Evolutionary conservation across 1,140 invertebrate species (phyloP).

Genomic region (Amphibalanus amphitrite): DNA sequence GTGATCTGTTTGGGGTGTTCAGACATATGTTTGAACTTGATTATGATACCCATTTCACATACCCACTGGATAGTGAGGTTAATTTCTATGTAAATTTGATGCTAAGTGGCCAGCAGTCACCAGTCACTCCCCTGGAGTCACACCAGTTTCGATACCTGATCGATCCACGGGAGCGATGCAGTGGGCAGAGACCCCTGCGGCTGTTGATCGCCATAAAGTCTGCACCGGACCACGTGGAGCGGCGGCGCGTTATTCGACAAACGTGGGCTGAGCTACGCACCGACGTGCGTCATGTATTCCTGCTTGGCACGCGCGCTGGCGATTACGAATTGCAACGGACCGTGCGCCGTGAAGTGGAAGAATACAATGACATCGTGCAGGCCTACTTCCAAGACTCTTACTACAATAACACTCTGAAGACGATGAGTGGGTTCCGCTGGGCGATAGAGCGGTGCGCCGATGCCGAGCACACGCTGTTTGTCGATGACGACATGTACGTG

Average conservation of each 20-base stretch:
- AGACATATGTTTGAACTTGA: not conserved
- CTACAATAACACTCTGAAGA: constrained; percentile 27
- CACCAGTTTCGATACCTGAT: not conserved
- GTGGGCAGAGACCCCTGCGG: not conserved
- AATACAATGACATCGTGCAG: constrained; percentile 24
- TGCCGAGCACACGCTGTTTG: constrained; percentile 23
- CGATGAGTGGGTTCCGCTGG: constrained; percentile 23
- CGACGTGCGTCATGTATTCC: constrained; percentile 20
- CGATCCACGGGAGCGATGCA: not conserved
- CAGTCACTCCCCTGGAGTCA: not conserved
- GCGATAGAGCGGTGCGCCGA: constrained; percentile 20
- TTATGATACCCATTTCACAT: not conserved
- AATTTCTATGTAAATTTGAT: not conserved
- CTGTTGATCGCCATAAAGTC: not conserved
- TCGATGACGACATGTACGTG: constrained; percentile 27
- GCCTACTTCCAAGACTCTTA: constrained; percentile 24
- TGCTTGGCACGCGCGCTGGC: constrained; percentile 18
- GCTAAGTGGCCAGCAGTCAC: not conserved
- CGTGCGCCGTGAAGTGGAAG: constrained; percentile 18
- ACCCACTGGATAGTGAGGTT: not conserved
- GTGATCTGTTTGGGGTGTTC: not conserved
- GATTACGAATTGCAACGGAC: constrained; percentile 12
- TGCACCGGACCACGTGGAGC: constrained; percentile 13
- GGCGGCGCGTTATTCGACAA: constrained; percentile 21
- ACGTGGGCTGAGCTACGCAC: constrained; percentile 22